A percentile compares a stretch with the other conserved stretches of the same genome.
Conservation (phyloP, 2,797 vertebrate genomes). For the Glossophaga mutica region DNA sequence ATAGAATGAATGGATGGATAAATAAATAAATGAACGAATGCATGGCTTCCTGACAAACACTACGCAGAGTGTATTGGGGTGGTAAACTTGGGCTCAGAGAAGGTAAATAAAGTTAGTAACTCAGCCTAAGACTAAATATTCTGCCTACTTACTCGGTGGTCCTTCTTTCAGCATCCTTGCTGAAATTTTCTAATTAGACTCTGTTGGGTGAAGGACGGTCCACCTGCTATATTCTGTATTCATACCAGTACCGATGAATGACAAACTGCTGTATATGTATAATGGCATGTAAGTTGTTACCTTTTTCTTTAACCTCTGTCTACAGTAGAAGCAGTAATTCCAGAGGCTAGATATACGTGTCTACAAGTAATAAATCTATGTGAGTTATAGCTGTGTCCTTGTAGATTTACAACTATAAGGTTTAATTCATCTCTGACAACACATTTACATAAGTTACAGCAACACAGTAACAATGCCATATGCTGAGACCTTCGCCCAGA, state of each 20-base stretch:
- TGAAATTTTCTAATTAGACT: background rate
- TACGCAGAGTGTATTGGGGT: background rate
- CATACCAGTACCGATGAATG: constrained; percentile 5
- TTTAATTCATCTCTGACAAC: constrained; percentile 82
- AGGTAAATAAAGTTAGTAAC: background rate
- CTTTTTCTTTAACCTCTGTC: constrained; percentile 71
- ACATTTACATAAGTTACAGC: constrained; percentile 82
- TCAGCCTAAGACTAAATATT: background rate
- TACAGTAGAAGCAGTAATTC: constrained; percentile 73
- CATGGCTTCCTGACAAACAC: background rate
- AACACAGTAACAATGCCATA: constrained; percentile 26
- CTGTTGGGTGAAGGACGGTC: background rate
- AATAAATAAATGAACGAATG: background rate
- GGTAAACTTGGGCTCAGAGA: background rate
- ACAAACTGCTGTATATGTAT: constrained; percentile 55
- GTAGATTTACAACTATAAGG: constrained; percentile 81
- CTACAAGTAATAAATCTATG: constrained; percentile 80
- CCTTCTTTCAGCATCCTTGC: background rate
- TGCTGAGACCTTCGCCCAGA: background rate
- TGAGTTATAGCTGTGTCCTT: constrained; percentile 80
- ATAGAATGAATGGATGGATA: background rate
- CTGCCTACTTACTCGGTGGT: background rate
- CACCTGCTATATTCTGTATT: background rate
- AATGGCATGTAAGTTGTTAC: constrained; percentile 61
- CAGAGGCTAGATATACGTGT: constrained; percentile 77